Conservation (phyloP, 2,888 invertebrate species). For the Andrena dorsata region DNA sequence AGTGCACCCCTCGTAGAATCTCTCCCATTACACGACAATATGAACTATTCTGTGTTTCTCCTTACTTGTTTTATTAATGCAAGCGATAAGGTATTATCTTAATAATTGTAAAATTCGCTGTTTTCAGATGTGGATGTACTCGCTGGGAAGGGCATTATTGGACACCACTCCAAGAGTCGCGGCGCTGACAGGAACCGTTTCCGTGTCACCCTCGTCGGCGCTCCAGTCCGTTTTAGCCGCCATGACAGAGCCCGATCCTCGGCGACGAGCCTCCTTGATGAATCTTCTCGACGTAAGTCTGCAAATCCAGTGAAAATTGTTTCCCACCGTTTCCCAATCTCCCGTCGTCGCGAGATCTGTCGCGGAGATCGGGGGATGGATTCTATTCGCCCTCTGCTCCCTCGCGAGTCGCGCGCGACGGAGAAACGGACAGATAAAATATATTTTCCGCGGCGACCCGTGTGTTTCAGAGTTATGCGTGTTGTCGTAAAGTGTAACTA, state of each 20-base stretch:
- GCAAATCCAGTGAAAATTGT: constrained; percentile 42
- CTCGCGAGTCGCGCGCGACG: no score
- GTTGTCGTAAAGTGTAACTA: not conserved
- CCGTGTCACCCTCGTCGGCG: constrained; percentile 86
- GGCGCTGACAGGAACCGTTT: constrained; percentile 84
- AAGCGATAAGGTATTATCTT: not conserved
- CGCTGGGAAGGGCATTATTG: constrained; percentile 87
- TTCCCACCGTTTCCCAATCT: not conserved
- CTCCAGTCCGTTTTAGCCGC: constrained; percentile 86
- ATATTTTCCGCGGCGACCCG: constrained; percentile 8
- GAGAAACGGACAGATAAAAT: not conserved
- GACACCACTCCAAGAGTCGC: constrained; percentile 84
- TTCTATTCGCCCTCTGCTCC: not conserved
- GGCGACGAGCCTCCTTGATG: constrained; percentile 87
- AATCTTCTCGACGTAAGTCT: constrained; percentile 87
- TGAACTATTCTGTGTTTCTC: not conserved
- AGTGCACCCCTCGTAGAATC: not conserved
- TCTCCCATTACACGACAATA: no score
- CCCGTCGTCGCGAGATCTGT: not conserved
- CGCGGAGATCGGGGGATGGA: not conserved
- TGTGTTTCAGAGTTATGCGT: not conserved
- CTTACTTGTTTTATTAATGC: not conserved
- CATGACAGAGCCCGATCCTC: constrained; percentile 87
- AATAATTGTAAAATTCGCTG: constrained; percentile 12
- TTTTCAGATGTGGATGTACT: constrained; percentile 88